Base-by-base conservation (phyloP, 2,113 vertebrate species). In the Anoplopoma fimbria region DNA sequence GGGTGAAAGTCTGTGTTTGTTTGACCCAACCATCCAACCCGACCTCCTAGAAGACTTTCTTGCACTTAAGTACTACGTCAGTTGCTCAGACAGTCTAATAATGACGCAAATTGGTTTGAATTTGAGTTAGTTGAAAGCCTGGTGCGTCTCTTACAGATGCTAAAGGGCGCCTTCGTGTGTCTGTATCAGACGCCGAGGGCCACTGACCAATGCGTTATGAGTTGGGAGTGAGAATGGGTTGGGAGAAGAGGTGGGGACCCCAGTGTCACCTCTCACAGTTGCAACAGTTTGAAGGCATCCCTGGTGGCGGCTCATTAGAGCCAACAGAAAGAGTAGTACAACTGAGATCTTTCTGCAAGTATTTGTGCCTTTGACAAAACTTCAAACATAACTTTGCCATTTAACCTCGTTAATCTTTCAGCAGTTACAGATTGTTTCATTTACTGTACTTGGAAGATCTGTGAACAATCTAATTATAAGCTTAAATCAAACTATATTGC, bases 401-500 rank as follows among this genome's bases (percentile, higher is more conserved):
- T 21, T 19, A 74, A 58, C 21, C 38, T 57, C 0, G 1, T 47
- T 49, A 1, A 63, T 57, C 47, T 40, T 49, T 25, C 33, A 70
- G 17, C 49, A 69, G 34, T 57, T 38, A 69, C 36, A 77, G 62
- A 78, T 75, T 58, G 31, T 75, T 64, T 77, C 33, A 81, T 68
- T 68, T 49, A 73, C 69, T 73, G 29, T 23, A 65, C 23, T 63
- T 9, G 2, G 4, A 49, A 31, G 7, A 47, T 55, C 31, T 69
- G 53, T 36, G 40, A 55, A 36, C 14, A 49, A 57, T 70, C 47
- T 31, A 38, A 64, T 64, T 78, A 25, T 62, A 13, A 63, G 29
- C 14, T 58, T 51, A 21, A 83, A 67, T 75, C 58, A 63, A 69
- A 70, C 23, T 36, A n/a, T 68, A 87, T 75, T 79, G 47, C 58